Percentiles rank a stretch among this genome's conserved stretches.
Evolutionary conservation across 2,888 invertebrate species (phyloP).

Genomic region (Fragum fragum): DNA sequence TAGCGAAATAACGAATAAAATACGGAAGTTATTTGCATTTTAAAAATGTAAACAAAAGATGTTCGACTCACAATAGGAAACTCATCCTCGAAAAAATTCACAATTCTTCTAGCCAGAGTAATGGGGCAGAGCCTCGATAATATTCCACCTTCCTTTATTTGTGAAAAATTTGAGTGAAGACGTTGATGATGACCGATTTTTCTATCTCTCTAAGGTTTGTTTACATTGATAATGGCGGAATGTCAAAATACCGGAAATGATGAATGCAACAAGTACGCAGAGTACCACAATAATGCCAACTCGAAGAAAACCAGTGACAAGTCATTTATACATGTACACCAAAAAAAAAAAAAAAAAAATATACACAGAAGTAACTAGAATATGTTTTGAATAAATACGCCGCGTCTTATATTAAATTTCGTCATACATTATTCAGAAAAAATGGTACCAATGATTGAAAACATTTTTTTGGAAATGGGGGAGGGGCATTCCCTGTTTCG

Average conservation of each 20-base stretch:
- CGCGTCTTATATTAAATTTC: no score
- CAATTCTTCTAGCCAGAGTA: not conserved
- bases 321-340: no score
- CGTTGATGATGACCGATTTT: constrained; percentile 17
- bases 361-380: no score
- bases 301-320: no score
- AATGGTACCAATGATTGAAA: no score
- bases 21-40: not conserved
- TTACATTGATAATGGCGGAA: constrained; percentile 32
- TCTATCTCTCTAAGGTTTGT: constrained; percentile 7
- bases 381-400: no score
- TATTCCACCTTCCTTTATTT: not conserved
- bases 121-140: not conserved
- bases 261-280: not conserved
- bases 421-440: no score
- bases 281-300: no score
- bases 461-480: no score
- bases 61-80: constrained; percentile 51
- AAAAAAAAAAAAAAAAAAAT: no score
- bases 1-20: not conserved
- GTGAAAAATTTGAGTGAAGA: not conserved
- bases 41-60: constrained; percentile 7
- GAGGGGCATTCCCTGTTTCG: no score
- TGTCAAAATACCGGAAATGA: constrained; percentile 35
- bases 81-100: constrained; percentile 35